phyloP scores from a whole-genome alignment of 2,888 invertebrate species.

The Trypoxylon attenuatum region DNA sequence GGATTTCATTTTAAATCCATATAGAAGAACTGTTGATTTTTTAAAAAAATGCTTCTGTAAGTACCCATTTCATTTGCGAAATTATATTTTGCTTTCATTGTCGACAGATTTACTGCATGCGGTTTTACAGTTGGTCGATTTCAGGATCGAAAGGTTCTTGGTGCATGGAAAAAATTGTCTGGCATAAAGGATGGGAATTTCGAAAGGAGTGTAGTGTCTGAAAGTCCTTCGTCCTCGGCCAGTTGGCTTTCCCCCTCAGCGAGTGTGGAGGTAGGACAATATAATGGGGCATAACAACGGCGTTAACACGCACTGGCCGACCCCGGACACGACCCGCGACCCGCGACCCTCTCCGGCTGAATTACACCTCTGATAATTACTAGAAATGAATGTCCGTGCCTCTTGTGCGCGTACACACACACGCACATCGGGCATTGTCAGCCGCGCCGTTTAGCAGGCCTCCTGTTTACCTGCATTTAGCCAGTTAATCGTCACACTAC shows the following conservation, averaged over 20 bases:
- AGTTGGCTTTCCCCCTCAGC: slow-evolving; percentile 34
- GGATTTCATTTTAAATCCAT: too few relatives aligned
- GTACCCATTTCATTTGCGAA: too few relatives aligned
- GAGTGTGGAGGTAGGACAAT: slow-evolving; percentile 65
- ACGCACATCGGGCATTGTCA: slow-evolving; percentile 52
- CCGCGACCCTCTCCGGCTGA: slow-evolving; percentile 68
- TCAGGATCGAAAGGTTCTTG: too few relatives aligned
- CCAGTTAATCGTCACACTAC: slow-evolving; percentile 36
- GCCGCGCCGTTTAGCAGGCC: slow-evolving; percentile 40
- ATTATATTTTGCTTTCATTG: too few relatives aligned
- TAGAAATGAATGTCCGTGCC: slow-evolving; percentile 67
- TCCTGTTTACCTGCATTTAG: slow-evolving; percentile 44
- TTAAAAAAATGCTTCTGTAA: too few relatives aligned
- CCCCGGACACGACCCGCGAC: slow-evolving; percentile 70
- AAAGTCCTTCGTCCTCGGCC: slow-evolving; percentile 12
- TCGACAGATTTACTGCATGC: too few relatives aligned
- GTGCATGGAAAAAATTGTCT: not conserved
- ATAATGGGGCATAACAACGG: slow-evolving; percentile 74
- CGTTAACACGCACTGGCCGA: slow-evolving; percentile 72
- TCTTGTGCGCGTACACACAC: slow-evolving; percentile 13
- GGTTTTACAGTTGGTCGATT: too few relatives aligned
- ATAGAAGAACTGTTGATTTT: too few relatives aligned
- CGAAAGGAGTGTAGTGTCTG: slow-evolving; percentile 29
- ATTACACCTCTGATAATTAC: slow-evolving; percentile 73
- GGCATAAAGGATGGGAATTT: slow-evolving; percentile 20